These are phyloP conservation scores for Salarias fasciatus DNA, from an alignment of 2,797 vertebrate species.

Conservation along the genomic window DNA sequence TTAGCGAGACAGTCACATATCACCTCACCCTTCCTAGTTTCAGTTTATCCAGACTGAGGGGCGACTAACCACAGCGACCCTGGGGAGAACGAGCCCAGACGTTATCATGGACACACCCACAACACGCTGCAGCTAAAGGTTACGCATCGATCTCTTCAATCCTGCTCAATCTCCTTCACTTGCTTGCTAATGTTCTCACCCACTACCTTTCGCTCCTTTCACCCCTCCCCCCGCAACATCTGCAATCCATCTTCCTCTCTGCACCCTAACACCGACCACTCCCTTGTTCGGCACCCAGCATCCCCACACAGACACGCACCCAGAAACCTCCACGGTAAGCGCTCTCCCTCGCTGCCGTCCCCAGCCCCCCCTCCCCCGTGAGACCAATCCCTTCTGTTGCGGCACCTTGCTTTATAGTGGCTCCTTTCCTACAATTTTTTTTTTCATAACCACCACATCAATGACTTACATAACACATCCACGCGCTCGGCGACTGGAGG, in stretches of 20 bases:
- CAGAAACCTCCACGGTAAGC: conserved; percentile 6
- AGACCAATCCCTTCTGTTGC: conserved; percentile 9
- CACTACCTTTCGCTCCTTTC: conserved; percentile 43
- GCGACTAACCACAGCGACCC: conserved; percentile 11
- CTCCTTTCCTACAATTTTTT: conserved; percentile 18
- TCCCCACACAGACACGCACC: conserved; percentile 15
- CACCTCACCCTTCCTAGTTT: background rate
- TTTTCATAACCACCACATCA: conserved; percentile 11
- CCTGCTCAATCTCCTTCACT: conserved; percentile 46
- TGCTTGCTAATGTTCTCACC: conserved; percentile 29
- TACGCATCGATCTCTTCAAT: conserved; percentile 53
- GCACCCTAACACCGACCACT: conserved; percentile 67
- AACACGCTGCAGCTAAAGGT: conserved; percentile 62
- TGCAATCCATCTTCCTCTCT: conserved; percentile 63
- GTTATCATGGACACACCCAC: conserved; percentile 52
- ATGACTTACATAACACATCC: conserved; percentile 52
- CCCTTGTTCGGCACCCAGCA: conserved; percentile 56
- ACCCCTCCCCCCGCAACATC: conserved; percentile 58
- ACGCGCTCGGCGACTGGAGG: conserved; percentile 11
- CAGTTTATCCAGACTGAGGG: conserved; percentile 9
- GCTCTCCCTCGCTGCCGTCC: background rate
- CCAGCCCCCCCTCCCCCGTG: background rate
- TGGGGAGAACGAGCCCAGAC: conserved; percentile 4
- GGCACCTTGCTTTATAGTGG: conserved; percentile 12
- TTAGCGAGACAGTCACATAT: background rate